Evolutionary conservation across 1,140 invertebrate species (phyloP).

Genomic region (Bombus picipes): DNA sequence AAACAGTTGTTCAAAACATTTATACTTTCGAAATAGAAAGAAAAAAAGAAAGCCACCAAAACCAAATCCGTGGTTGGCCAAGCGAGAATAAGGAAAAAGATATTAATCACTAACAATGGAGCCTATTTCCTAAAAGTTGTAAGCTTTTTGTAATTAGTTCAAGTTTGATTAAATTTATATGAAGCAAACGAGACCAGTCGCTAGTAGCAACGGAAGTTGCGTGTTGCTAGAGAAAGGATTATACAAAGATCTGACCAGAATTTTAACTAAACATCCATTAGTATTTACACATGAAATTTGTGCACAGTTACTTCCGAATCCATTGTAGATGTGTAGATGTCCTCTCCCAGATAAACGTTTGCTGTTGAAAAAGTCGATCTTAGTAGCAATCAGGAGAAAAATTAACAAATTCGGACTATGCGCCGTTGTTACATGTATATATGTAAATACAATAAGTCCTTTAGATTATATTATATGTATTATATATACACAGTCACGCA

Average conservation of each 20-base stretch:
- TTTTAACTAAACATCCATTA: slow-evolving; percentile 55
- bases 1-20: slow-evolving; percentile 59
- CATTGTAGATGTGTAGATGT: slow-evolving; percentile 30
- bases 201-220: slow-evolving; percentile 20
- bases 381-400: slow-evolving; percentile 54
- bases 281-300: slow-evolving; percentile 34
- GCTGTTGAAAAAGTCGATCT: slow-evolving; percentile 51
- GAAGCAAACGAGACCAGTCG: slow-evolving; percentile 34
- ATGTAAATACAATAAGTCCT: slow-evolving; percentile 81
- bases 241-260: slow-evolving; percentile 64
- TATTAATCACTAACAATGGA: slow-evolving; percentile 56
- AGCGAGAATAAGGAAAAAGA: slow-evolving; percentile 36
- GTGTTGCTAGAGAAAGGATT: slow-evolving; percentile 22
- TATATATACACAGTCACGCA: slow-evolving; percentile 78
- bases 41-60: slow-evolving; percentile 23
- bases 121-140: slow-evolving; percentile 68
- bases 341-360: slow-evolving; percentile 41
- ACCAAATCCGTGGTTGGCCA: slow-evolving; percentile 64
- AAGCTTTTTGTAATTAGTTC: slow-evolving; percentile 72
- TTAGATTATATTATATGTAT: slow-evolving; percentile 78
- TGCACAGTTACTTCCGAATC: slow-evolving; percentile 48
- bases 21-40: slow-evolving; percentile 28
- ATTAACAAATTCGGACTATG: slow-evolving; percentile 68
- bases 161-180: slow-evolving; percentile 66
- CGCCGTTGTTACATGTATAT: slow-evolving; percentile 80